A percentile compares a stretch with the other conserved stretches of the same genome.
phyloP scores from a whole-genome alignment of 2,888 invertebrate genomes.

The Priocnemis perturbator region DNA sequence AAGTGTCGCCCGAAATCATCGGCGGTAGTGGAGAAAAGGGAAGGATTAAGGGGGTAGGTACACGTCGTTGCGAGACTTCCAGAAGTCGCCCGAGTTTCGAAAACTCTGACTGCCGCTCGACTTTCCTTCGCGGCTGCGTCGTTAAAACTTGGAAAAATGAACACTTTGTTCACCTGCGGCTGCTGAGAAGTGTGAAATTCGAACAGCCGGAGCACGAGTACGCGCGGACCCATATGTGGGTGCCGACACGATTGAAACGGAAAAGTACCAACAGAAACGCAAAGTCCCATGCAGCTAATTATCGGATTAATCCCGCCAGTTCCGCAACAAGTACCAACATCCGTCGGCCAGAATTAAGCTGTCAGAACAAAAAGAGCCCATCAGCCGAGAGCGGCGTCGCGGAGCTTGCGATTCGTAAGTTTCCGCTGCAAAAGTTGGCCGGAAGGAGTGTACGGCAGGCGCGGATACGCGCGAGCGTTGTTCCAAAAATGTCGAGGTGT shows the following conservation, averaged over 20 bases:
- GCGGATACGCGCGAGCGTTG: too few relatives aligned
- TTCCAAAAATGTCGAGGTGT: too few relatives aligned
- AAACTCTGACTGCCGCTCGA: not conserved
- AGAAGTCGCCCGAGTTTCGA: not conserved
- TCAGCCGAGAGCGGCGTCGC: too few relatives aligned
- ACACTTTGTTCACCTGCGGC: not conserved
- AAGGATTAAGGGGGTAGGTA: not conserved
- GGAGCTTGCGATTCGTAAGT: too few relatives aligned
- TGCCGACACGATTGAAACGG: not conserved
- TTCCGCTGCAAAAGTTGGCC: too few relatives aligned
- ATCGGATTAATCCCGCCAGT: conserved; percentile 48
- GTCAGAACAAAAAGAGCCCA: not conserved
- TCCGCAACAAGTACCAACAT: conserved; percentile 55
- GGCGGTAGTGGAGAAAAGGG: not conserved
- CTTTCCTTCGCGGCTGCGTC: conserved; percentile 12
- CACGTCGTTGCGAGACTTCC: too few relatives aligned
- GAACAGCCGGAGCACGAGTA: not conserved
- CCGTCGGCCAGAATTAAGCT: conserved; percentile 41
- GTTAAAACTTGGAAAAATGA: conserved; percentile 25
- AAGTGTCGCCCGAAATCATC: too few relatives aligned
- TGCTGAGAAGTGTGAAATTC: conserved; percentile 2
- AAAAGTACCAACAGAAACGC: not conserved
- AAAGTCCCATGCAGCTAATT: conserved; percentile 34
- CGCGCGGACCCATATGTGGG: not conserved
- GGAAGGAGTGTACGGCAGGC: too few relatives aligned